These are phyloP conservation scores for Dolichopus griseipennis DNA, from an alignment of 2,888 invertebrate species.

Conservation along the genomic window DNA sequence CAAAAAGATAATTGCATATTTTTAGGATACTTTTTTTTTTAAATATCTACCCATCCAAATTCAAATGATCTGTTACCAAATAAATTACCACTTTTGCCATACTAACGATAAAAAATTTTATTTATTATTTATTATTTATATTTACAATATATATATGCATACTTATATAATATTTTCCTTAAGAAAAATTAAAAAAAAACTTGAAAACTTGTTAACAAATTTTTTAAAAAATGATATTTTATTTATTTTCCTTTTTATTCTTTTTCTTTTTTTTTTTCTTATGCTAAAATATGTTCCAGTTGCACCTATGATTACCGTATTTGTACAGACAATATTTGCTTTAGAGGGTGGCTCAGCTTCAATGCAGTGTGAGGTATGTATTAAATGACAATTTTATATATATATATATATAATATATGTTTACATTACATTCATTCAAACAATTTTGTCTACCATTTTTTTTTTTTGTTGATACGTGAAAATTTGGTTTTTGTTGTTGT, in stretches of 20 bases:
- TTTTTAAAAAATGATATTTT: background rate
- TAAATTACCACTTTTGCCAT: no score
- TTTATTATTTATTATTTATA: no score
- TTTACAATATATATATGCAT: no score
- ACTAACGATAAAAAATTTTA: no score
- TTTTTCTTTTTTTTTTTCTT: background rate
- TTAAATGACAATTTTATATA: background rate
- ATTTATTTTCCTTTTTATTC: background rate
- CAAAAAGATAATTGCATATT: no score
- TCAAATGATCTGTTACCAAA: no score
- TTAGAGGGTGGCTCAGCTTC: conserved; percentile 59
- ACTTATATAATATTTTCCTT: background rate
- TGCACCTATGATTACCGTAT: conserved; percentile 72
- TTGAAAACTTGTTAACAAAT: background rate
- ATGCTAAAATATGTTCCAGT: conserved; percentile 48
- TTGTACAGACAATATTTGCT: conserved; percentile 64
- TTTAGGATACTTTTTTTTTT: no score
- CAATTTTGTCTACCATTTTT: no score
- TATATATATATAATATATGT: background rate
- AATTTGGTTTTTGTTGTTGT: no score
- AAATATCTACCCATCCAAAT: no score
- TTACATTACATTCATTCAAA: background rate
- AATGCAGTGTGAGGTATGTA: conserved; percentile 64
- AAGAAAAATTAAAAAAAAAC: background rate
- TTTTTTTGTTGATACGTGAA: no score